A percentile compares a stretch with the other conserved stretches of the same genome.
These are phyloP conservation scores for Agriopis aurantiaria DNA, from an alignment of 2,888 invertebrate species.

Conservation along the genomic window DNA sequence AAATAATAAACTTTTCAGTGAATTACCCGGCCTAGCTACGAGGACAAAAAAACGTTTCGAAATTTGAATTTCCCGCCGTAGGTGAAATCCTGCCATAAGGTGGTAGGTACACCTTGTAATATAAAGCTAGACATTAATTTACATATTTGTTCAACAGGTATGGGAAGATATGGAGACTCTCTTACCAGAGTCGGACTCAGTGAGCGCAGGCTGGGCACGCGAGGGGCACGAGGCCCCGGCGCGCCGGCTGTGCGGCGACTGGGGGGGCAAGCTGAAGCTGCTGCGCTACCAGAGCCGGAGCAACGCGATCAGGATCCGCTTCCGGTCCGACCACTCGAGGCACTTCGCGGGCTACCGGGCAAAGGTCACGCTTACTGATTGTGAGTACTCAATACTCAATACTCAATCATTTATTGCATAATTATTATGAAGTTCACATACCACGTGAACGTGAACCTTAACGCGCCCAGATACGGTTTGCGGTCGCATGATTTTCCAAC, in stretches of 20 bases:
- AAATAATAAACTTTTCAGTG: no score
- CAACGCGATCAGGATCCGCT: constrained; percentile 88
- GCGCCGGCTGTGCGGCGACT: constrained; percentile 91
- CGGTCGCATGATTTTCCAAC: no score
- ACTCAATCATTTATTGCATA: no score
- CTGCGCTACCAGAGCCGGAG: constrained; percentile 88
- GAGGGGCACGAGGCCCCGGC: constrained; percentile 64
- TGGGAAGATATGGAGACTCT: constrained; percentile 75
- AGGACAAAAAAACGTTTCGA: no score
- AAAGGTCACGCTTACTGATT: constrained; percentile 90
- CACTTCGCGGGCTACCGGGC: constrained; percentile 92
- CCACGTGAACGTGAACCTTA: no score
- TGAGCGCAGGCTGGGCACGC: constrained; percentile 75
- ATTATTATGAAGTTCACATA: no score
- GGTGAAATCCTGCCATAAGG: no score
- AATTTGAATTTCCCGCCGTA: no score
- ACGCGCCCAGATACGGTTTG: no score
- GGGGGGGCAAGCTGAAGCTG: constrained; percentile 92
- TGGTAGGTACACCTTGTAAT: no score
- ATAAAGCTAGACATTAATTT: no score
- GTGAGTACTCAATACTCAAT: constrained; percentile 81
- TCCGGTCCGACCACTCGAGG: constrained; percentile 92
- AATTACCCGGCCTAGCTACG: no score
- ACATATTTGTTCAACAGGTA: constrained; percentile 56
- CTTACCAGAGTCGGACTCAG: constrained; percentile 72